phyloP scores from a whole-genome alignment of 2,113 vertebrate species.

The Cairina moschata region DNA sequence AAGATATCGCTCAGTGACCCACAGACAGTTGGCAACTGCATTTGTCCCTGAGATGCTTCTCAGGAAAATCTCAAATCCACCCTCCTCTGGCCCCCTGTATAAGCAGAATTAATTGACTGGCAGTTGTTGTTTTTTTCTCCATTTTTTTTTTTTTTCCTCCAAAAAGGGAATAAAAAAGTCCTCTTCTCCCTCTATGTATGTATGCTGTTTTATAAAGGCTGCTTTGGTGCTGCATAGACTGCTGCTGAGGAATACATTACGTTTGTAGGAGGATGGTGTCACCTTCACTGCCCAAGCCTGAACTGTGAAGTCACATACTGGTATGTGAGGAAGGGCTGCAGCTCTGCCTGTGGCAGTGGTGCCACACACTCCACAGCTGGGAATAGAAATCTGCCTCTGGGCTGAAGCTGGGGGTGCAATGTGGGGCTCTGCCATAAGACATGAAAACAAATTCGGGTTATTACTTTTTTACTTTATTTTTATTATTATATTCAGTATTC shows the following conservation, averaged over 20 bases:
- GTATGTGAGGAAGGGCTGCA: background rate
- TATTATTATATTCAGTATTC: background rate
- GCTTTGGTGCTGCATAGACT: background rate
- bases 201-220: background rate
- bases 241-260: background rate
- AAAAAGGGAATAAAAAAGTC: background rate
- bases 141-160: background rate
- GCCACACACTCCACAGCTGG: background rate
- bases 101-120: background rate
- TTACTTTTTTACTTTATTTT: background rate
- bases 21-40: background rate
- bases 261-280: background rate
- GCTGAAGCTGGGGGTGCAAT: accelerated
- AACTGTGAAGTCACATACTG: background rate
- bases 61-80: background rate
- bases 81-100: accelerated
- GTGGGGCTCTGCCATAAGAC: background rate
- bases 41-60: background rate
- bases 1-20: background rate
- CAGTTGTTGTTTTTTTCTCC: background rate
- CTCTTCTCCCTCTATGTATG: background rate
- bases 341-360: background rate
- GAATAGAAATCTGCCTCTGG: background rate
- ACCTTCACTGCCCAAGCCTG: background rate
- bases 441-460: background rate